A percentile compares a stretch with the other conserved stretches of the same genome.
phyloP scores from a whole-genome alignment of 2,888 invertebrate species.

The Leucophenga maculata region DNA sequence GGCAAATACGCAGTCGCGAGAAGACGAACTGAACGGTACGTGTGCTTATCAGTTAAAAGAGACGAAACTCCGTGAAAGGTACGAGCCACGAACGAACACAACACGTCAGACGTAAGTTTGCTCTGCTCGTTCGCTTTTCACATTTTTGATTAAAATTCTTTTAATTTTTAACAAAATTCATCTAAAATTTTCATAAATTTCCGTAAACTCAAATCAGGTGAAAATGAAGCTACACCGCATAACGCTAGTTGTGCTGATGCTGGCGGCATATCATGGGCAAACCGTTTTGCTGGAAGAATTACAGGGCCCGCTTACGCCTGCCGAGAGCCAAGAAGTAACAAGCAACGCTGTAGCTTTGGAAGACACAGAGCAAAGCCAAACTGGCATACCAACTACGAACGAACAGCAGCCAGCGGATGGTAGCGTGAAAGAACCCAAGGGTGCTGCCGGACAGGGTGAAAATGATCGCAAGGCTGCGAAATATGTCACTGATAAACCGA shows the following conservation, averaged over 20 bases:
- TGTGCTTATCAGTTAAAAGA: slow-evolving; percentile 39
- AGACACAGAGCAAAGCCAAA: slow-evolving; percentile 42
- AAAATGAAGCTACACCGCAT: slow-evolving; percentile 49
- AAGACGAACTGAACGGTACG: slow-evolving; percentile 31
- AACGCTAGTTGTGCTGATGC: slow-evolving; percentile 44
- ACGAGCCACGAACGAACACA: slow-evolving; percentile 52
- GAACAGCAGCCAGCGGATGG: slow-evolving; percentile 50
- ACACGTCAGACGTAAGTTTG: slow-evolving; percentile 50
- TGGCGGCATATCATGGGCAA: slow-evolving; percentile 39
- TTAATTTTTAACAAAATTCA: slow-evolving; percentile 32
- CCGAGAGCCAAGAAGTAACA: slow-evolving; percentile 23
- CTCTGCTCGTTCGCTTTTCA: neutral
- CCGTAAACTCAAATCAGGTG: slow-evolving; percentile 24
- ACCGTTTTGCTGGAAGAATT: slow-evolving; percentile 50
- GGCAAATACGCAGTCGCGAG: neutral
- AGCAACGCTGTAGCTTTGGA: slow-evolving; percentile 7
- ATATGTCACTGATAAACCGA: slow-evolving; percentile 38
- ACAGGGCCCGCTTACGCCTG: slow-evolving; percentile 51
- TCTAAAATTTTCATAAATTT: neutral
- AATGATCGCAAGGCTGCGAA: slow-evolving; percentile 47
- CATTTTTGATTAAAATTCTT: slow-evolving; percentile 27
- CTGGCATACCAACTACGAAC: slow-evolving; percentile 41
- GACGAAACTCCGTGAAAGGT: slow-evolving; percentile 30
- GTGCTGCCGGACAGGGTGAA: neutral
- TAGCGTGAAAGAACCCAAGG: slow-evolving; percentile 5